Evolutionary conservation across 1,140 invertebrate species (phyloP).

Genomic region (Latrodectus geometricus): DNA sequence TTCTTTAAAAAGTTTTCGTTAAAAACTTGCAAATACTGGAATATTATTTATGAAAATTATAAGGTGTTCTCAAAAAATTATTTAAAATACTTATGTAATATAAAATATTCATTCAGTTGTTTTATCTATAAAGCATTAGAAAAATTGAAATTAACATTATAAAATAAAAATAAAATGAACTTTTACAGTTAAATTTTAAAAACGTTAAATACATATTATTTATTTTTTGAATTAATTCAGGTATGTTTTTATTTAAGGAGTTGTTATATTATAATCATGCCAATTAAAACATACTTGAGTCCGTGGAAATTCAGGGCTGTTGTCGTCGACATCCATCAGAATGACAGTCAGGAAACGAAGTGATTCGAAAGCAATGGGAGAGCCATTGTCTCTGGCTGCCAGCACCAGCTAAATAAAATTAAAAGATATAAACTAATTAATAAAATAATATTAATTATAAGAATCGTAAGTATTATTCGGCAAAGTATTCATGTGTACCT

Average conservation of each 20-base stretch:
- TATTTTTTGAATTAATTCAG: not conserved
- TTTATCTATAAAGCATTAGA: no score
- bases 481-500: constrained; percentile 72
- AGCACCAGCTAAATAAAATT: constrained; percentile 79
- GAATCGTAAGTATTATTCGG: not conserved
- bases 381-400: constrained; percentile 86
- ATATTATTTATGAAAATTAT: no score
- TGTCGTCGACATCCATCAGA: constrained; percentile 88
- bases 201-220: no score
- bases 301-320: constrained; percentile 82
- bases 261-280: not conserved
- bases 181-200: no score
- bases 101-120: no score
- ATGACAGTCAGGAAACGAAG: constrained; percentile 82
- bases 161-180: no score
- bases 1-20: no score
- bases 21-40: no score
- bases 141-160: no score
- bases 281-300: constrained; percentile 66
- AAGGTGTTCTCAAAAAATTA: no score
- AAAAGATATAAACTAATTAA: not conserved
- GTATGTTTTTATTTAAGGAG: not conserved
- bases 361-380: constrained; percentile 82
- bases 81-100: no score
- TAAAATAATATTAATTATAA: constrained; percentile 5